A percentile compares a stretch with the other conserved stretches of the same genome.
Conservation (phyloP, 1,140 invertebrate genomes). For the Drosophila orena region DNA sequence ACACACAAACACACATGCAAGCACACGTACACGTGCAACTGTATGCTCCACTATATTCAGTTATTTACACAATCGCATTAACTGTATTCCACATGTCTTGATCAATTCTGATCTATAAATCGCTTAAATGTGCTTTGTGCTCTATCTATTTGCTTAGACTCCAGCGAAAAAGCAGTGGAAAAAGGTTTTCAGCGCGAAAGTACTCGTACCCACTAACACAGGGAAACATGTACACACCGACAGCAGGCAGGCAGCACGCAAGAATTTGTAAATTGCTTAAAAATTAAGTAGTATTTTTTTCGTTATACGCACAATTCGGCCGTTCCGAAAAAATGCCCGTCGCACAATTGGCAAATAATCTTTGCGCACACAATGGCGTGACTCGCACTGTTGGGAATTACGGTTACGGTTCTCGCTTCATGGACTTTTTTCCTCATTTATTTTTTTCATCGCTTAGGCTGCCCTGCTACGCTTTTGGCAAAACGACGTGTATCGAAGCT, state of each 20-base stretch:
- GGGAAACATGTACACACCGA: slow-evolving; percentile 37
- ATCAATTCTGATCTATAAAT: slow-evolving; percentile 36
- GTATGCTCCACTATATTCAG: slow-evolving; percentile 74
- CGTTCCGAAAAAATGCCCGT: slow-evolving; percentile 37
- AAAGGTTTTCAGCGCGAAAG: slow-evolving; percentile 81
- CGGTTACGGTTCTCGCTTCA: slow-evolving; percentile 66
- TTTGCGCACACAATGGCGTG: slow-evolving; percentile 58
- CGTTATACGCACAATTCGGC: slow-evolving; percentile 69
- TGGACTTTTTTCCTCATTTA: slow-evolving; percentile 76
- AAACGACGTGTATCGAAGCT: slow-evolving; percentile 82
- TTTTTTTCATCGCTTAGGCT: slow-evolving; percentile 70
- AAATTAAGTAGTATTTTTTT: slow-evolving; percentile 55
- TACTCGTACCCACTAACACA: slow-evolving; percentile 29
- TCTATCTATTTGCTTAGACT: slow-evolving; percentile 4
- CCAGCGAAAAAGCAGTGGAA: slow-evolving; percentile 48
- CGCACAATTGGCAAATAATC: slow-evolving; percentile 45
- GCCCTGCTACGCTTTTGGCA: slow-evolving; percentile 76
- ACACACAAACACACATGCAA: slow-evolving; percentile 4
- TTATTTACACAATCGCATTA: slow-evolving; percentile 75
- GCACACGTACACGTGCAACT: slow-evolving; percentile 30
- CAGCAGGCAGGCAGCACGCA: slow-evolving; percentile 64
- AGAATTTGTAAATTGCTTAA: slow-evolving; percentile 73
- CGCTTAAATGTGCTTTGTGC: slow-evolving; percentile 20
- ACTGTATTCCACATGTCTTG: slow-evolving; percentile 27
- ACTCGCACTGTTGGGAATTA: slow-evolving; percentile 47